These are phyloP conservation scores for Lutjanus argentimaculatus DNA, from an alignment of 2,797 vertebrate species.

Conservation along the genomic window DNA sequence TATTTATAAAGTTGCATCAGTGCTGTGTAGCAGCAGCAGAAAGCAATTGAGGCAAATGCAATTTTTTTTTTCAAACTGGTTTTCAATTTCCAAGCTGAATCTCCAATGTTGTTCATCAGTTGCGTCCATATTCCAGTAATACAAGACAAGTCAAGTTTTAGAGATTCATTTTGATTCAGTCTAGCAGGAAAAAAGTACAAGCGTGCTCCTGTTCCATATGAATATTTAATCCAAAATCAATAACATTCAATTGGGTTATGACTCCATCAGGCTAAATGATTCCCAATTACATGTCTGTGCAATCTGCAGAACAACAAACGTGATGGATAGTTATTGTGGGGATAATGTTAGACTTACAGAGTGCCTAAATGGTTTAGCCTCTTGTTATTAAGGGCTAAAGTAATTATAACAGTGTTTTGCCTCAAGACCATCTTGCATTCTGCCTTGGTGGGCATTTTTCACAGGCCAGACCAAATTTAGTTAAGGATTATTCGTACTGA, in stretches of 20 bases:
- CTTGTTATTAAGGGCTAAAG: conserved; percentile 76
- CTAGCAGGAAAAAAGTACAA: conserved; percentile 40
- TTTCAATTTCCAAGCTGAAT: not conserved
- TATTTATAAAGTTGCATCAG: conserved; percentile 37
- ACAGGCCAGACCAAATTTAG: conserved; percentile 44
- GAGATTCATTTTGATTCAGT: conserved; percentile 54
- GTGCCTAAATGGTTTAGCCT: conserved; percentile 72
- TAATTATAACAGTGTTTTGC: conserved; percentile 67
- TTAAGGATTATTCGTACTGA: conserved; percentile 52
- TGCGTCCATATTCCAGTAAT: conserved; percentile 42
- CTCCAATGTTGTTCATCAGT: conserved; percentile 15
- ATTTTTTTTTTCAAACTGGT: conserved; percentile 5
- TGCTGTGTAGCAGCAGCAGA: not conserved
- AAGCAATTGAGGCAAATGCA: not conserved
- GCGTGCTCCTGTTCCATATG: conserved; percentile 33
- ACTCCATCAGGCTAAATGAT: conserved; percentile 73
- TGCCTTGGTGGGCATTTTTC: conserved; percentile 10
- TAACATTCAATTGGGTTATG: conserved; percentile 78
- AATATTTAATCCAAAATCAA: conserved; percentile 81
- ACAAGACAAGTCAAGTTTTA: conserved; percentile 48
- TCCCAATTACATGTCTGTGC: conserved; percentile 65
- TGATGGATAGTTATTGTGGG: conserved; percentile 74
- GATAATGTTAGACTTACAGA: conserved; percentile 67
- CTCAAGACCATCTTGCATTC: conserved; percentile 44
- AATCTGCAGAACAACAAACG: conserved; percentile 57